phyloP scores from a whole-genome alignment of 1,140 invertebrate species.

The Probaryconus sp. region DNA sequence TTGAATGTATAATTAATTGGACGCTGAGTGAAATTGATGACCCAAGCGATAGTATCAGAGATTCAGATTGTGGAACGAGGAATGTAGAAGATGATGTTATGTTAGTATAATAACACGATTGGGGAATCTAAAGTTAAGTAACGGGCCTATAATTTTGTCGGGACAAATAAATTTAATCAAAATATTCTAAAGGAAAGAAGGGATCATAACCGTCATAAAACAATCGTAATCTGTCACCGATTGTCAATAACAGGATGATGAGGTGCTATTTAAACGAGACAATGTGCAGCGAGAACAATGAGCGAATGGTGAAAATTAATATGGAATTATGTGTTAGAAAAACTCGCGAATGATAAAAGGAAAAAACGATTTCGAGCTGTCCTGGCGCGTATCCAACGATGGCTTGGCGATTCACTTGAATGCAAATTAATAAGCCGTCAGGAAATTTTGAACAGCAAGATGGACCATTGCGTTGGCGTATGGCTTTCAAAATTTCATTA shows the following conservation, averaged over 20 bases:
- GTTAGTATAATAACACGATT: slow-evolving; percentile 25
- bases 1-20: slow-evolving; percentile 9
- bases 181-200: too few relatives aligned
- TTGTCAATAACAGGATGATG: slow-evolving; percentile 40
- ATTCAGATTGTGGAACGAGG: slow-evolving; percentile 5
- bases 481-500: slow-evolving; percentile 28
- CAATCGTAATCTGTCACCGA: slow-evolving; percentile 32
- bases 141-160: not conserved
- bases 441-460: slow-evolving; percentile 32
- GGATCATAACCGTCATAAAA: slow-evolving; percentile 49
- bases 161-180: too few relatives aligned
- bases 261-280: slow-evolving; percentile 43
- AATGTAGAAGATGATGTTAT: slow-evolving; percentile 24
- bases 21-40: slow-evolving; percentile 10
- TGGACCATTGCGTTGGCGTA: slow-evolving; percentile 17
- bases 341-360: slow-evolving; percentile 33
- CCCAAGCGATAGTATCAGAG: slow-evolving; percentile 11
- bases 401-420: slow-evolving; percentile 24
- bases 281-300: slow-evolving; percentile 49
- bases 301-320: slow-evolving; percentile 49
- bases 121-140: not conserved
- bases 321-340: slow-evolving; percentile 17
- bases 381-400: slow-evolving; percentile 31
- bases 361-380: slow-evolving; percentile 36
- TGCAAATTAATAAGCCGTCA: slow-evolving; percentile 50